phyloP scores from a whole-genome alignment of 2,888 invertebrate genomes.

The Hyposoter didymator region DNA sequence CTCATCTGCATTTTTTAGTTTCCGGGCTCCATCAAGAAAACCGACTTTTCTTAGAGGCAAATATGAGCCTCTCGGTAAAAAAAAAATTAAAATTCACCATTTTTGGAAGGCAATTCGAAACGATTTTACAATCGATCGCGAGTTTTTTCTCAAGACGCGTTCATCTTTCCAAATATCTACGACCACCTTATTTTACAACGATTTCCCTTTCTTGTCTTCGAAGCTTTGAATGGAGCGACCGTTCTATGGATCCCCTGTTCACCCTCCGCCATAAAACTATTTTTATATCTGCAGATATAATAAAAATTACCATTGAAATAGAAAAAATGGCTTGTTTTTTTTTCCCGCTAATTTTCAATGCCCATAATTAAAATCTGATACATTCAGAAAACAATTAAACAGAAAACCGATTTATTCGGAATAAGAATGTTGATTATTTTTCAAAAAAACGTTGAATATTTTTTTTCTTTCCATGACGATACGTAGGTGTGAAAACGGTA shows the following conservation, averaged over 20 bases:
- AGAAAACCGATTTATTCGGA: background rate
- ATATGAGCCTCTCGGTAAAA: background rate
- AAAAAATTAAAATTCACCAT: background rate
- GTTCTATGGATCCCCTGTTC: background rate
- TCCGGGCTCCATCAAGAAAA: background rate
- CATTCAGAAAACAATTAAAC: background rate
- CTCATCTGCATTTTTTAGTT: background rate
- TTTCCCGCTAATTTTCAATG: background rate
- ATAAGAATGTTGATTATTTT: background rate
- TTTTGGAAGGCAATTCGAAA: background rate
- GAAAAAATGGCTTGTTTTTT: background rate
- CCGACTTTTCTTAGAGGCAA: background rate
- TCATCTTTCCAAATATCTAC: conserved; percentile 7
- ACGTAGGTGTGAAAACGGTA: conserved; percentile 16
- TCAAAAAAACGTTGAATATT: background rate
- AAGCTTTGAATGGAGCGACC: background rate
- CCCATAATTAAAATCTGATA: background rate
- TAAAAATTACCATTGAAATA: background rate
- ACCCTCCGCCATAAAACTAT: conserved; percentile 9
- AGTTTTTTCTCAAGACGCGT: background rate
- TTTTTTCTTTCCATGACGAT: background rate
- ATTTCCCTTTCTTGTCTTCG: background rate
- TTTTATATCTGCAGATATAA: conserved; percentile 1
- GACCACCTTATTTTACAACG: conserved; percentile 4
- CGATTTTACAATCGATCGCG: background rate